These are phyloP conservation scores for Drosophila sp. DNA, from an alignment of 1,140 invertebrate species.

Conservation along the genomic window DNA sequence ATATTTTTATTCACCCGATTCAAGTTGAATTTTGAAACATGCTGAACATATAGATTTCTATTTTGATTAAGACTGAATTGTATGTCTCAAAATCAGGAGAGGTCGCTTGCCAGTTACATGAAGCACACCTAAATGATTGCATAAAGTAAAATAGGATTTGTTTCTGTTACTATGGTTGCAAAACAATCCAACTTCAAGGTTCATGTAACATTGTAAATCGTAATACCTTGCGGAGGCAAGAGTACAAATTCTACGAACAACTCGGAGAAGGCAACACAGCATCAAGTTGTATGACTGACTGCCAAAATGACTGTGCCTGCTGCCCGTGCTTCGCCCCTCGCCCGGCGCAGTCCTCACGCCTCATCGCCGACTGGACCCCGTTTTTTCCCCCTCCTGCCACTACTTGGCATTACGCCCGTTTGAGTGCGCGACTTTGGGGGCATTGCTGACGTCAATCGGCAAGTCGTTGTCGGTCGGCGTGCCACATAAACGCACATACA, in stretches of 20 bases:
- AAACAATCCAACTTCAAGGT: background rate
- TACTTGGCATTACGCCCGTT: constrained; percentile 71
- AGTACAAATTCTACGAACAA: constrained; percentile 10
- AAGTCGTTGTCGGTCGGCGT: constrained; percentile 73
- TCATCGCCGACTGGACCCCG: constrained; percentile 17
- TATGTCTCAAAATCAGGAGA: no score
- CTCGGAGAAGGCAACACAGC: constrained; percentile 40
- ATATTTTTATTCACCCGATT: no score
- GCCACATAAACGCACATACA: constrained; percentile 57
- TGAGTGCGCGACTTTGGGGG: constrained; percentile 71
- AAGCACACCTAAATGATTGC: no score
- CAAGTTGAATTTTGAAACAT: no score
- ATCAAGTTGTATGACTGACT: constrained; percentile 72
- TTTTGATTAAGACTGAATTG: no score
- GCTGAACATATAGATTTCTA: no score
- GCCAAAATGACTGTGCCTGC: constrained; percentile 60
- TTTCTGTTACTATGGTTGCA: background rate
- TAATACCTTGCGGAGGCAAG: background rate
- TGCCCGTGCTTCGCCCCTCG: background rate
- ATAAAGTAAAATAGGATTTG: no score
- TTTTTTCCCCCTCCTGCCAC: constrained; percentile 33
- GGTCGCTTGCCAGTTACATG: no score
- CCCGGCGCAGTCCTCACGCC: background rate
- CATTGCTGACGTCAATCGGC: constrained; percentile 82
- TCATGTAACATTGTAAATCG: background rate